phyloP scores from a whole-genome alignment of 2,888 invertebrate genomes.

The Frankliniella intonsa region DNA sequence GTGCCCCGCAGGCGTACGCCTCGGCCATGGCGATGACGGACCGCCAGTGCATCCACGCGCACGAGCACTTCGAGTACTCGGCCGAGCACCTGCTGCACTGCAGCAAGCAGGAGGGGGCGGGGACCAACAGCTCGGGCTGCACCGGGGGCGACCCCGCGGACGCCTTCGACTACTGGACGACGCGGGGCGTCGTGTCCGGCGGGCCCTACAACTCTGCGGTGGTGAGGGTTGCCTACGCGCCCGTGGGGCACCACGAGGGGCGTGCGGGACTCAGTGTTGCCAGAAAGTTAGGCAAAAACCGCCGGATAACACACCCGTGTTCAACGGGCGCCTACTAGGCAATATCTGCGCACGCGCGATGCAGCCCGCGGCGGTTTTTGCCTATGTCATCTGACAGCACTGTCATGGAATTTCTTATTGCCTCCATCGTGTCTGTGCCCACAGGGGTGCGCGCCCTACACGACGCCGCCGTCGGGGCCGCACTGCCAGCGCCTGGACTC shows the following conservation, averaged over 20 bases:
- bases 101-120: neutral
- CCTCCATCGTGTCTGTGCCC: neutral
- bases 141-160: neutral
- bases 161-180: conserved; percentile 1
- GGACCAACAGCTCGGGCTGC: neutral
- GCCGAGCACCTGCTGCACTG: neutral
- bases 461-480: neutral
- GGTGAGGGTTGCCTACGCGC: neutral
- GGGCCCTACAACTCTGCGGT: neutral
- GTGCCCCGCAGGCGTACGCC: neutral
- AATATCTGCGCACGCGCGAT: too few species aligned
- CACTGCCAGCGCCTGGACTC: neutral
- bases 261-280: too few species aligned
- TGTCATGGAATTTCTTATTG: too few species aligned
- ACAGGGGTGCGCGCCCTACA: neutral
- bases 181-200: conserved; percentile 1
- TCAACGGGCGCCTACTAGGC: too few species aligned
- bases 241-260: too few species aligned
- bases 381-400: too few species aligned
- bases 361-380: too few species aligned
- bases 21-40: conserved; percentile 19
- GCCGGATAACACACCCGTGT: too few species aligned
- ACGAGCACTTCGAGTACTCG: conserved; percentile 22
- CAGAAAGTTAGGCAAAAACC: too few species aligned
- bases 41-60: conserved; percentile 6